Conservation (phyloP, 2,888 invertebrate species). For the Drosophila cognata region DNA sequence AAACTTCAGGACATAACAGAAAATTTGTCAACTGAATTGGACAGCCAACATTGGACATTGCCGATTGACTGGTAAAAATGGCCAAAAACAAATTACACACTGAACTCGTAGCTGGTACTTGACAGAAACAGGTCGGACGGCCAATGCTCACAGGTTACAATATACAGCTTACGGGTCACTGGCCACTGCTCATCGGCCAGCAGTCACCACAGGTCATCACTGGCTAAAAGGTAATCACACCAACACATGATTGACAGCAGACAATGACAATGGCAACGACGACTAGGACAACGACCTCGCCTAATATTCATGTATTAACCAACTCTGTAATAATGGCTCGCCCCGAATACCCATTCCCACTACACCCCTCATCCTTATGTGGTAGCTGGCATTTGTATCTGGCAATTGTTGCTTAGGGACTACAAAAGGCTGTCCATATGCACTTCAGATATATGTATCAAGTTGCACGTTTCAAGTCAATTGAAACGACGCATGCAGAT, state of each 20-base stretch:
- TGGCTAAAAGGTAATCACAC: constrained; percentile 62
- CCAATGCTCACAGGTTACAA: constrained; percentile 8
- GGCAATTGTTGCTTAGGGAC: constrained; percentile 2
- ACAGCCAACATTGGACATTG: constrained; percentile 1
- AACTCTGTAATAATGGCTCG: background rate
- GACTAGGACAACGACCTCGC: constrained; percentile 6
- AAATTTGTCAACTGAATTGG: constrained; percentile 20
- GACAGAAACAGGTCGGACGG: background rate
- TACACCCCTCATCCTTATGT: background rate
- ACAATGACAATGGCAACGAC: background rate
- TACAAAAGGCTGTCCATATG: background rate
- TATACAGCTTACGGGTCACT: background rate
- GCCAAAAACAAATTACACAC: constrained; percentile 37
- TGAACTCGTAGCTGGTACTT: constrained; percentile 32
- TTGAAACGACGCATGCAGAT: background rate
- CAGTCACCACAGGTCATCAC: constrained; percentile 13
- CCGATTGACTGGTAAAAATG: constrained; percentile 53
- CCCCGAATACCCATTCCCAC: background rate
- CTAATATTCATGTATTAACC: constrained; percentile 31
- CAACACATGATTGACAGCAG: constrained; percentile 55
- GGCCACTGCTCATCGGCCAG: constrained; percentile 12
- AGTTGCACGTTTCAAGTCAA: background rate
- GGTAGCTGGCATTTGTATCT: background rate
- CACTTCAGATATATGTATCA: no score
- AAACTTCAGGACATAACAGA: constrained; percentile 23